Conservation (phyloP, 2,797 vertebrate species). For the Otolemur crassicaudatus region DNA sequence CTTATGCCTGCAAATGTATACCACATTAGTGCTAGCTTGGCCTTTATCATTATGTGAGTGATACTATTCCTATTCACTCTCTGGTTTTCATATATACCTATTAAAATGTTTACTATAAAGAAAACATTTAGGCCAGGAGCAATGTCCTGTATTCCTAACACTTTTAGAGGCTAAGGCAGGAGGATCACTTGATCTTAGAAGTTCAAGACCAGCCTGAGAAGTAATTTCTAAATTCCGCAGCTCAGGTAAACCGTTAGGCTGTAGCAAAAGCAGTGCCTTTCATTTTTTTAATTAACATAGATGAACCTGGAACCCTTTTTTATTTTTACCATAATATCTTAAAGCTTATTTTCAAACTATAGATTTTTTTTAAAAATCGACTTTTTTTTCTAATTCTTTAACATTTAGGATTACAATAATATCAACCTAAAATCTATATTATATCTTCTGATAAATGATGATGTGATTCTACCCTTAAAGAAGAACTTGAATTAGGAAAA, state of each 20-base stretch:
- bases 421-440: background rate
- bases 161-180: too few relatives aligned
- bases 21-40: background rate
- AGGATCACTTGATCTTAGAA: too few relatives aligned
- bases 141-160: too few relatives aligned
- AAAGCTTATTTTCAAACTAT: slow-evolving; percentile 32
- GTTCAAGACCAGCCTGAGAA: background rate
- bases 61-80: background rate
- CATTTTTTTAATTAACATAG: background rate
- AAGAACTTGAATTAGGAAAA: background rate
- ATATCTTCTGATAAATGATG: background rate
- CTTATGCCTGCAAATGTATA: background rate
- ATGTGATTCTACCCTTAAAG: background rate
- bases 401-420: background rate
- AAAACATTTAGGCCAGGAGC: background rate
- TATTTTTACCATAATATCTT: slow-evolving; percentile 21
- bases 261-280: background rate
- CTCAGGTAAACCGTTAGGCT: background rate
- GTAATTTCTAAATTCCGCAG: background rate
- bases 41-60: background rate
- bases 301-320: background rate
- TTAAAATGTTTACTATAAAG: background rate
- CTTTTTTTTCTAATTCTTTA: background rate
- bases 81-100: background rate
- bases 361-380: background rate